phyloP scores from a whole-genome alignment of 2,888 invertebrate genomes.

The Chrysopilus asiliformis region DNA sequence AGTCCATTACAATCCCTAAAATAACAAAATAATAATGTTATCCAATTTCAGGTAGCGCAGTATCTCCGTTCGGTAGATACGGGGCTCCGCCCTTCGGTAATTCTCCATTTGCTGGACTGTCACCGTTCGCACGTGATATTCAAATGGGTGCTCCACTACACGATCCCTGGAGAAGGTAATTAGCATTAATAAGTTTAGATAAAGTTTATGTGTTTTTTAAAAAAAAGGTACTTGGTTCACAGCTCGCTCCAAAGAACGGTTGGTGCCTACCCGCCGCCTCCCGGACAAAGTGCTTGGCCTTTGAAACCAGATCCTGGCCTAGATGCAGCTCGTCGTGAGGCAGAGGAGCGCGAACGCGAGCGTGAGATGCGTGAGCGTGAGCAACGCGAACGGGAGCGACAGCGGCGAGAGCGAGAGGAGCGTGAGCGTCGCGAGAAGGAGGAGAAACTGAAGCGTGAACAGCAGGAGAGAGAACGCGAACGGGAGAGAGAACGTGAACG shows the following conservation, averaged over 20 bases:
- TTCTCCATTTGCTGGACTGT: conserved; percentile 52
- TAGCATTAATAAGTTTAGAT: conserved; percentile 8
- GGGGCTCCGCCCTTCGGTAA: conserved; percentile 51
- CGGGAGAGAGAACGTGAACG: conserved; percentile 43
- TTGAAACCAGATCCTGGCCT: conserved; percentile 52
- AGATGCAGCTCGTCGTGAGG: conserved; percentile 45
- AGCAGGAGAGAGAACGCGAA: conserved; percentile 44
- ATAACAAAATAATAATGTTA: neutral
- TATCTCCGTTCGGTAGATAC: conserved; percentile 72
- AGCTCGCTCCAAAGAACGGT: conserved; percentile 44
- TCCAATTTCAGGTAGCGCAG: conserved; percentile 41
- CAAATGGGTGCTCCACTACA: conserved; percentile 41
- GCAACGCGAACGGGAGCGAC: conserved; percentile 34
- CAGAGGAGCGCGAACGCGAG: conserved; percentile 39
- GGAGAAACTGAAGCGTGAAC: conserved; percentile 40
- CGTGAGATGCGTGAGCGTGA: conserved; percentile 34
- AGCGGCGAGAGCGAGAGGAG: conserved; percentile 35
- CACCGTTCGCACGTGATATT: conserved; percentile 52
- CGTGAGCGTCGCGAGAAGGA: conserved; percentile 37
- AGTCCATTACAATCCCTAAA: neutral
- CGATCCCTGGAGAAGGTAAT: conserved; percentile 56
- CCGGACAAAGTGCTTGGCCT: conserved; percentile 45
- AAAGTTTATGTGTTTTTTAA: neutral
- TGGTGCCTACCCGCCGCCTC: conserved; percentile 44
- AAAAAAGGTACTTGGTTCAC: conserved; percentile 10